These are phyloP conservation scores for Gila orcuttii DNA, from an alignment of 2,113 vertebrate species.

Conservation along the genomic window DNA sequence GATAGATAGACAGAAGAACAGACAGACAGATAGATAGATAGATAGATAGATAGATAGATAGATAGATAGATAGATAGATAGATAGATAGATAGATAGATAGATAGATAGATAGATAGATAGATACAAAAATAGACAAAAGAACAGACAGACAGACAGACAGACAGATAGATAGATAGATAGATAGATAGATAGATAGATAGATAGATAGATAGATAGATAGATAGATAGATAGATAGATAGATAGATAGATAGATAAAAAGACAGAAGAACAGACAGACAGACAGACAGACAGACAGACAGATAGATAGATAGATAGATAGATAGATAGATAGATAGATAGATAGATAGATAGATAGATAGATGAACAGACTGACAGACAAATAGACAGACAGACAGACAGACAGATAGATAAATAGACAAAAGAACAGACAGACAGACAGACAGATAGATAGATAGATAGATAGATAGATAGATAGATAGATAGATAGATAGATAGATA, in stretches of 20 bases:
- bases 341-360: not conserved
- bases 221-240: no score
- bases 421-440: not conserved
- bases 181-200: not conserved
- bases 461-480: not conserved
- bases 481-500: not conserved
- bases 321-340: no score
- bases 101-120: no score
- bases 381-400: no score
- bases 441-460: not conserved
- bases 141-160: no score
- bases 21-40: not conserved
- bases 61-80: no score
- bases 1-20: not conserved
- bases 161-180: no score
- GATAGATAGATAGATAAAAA: not conserved
- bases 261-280: not conserved
- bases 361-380: not conserved
- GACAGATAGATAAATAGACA: not conserved
- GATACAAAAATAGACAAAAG: no score
- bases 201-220: no score
- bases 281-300: no score
- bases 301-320: no score
- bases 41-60: not conserved
- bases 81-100: no score